Base-by-base conservation (phyloP, 2,888 invertebrate species). In the Xanthostigma xanthostigma region DNA sequence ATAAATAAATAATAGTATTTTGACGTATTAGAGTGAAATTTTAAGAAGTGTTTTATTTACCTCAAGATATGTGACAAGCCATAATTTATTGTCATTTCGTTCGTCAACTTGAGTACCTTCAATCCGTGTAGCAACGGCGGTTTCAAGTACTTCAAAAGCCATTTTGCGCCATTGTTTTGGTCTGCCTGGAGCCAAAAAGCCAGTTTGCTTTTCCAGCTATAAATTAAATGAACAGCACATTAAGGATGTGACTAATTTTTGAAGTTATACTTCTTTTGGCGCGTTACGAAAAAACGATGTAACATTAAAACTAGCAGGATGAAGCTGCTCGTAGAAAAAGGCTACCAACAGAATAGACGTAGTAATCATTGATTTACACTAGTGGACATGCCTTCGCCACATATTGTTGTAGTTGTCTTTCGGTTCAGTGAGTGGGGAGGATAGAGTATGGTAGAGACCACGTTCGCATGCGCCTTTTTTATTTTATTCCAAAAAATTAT, bases 101-200 rank as follows among this genome's bases (percentile, higher is more conserved):
- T 94, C 94, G 59, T 96, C 95, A 5, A 95, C 79, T 56, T 95
- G 90, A 8, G 92, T 95, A 0, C 95, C 96, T 68, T 96, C 96
- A 47, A 97, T 87, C 49, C 92, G 77, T 51, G 84, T 84, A 0
- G 79, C 79, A 0, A 90, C 89, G 0, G 86, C 79, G 59, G 81
- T 78, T 61, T 84, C 83, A 11, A 91, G 62, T 0, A 91, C 87
- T 57, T 84, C 76, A 64, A 95, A 84, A 0, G 87, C 84, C 75
- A 86, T 88, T 10, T 81, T 74, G 46, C 87, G 79, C 96, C 95
- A 96, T 48, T 73, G 72, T 62, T 97, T 95, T 0, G 96, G 97
- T 37, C 98, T 75, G 0, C 93, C 94, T 0, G 94, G 94, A 1
- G 97, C 91, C 69, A 92, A 74, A 62, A 96, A 98, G 1, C 89